These are phyloP conservation scores for Aegotheles bennettii DNA, from an alignment of 2,113 vertebrate genomes.

Conservation along the genomic window DNA sequence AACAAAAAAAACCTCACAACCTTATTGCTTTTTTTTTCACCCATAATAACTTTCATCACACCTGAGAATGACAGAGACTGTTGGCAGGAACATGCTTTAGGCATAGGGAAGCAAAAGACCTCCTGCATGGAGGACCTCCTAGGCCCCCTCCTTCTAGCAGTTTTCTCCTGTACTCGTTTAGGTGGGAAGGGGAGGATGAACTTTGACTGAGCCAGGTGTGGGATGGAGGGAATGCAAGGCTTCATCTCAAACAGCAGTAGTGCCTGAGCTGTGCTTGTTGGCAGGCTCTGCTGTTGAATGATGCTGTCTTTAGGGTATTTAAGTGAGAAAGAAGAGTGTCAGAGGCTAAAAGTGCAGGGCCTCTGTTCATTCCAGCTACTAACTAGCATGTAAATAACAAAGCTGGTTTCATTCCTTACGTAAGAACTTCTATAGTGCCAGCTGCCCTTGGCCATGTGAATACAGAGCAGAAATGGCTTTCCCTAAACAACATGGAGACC, in stretches of 20 bases:
- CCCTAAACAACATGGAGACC: not conserved
- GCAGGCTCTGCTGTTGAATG: not conserved
- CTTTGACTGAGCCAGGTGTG: not conserved
- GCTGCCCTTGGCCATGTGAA: not conserved
- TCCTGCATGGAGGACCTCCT: rapidly evolving
- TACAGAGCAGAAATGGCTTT: not conserved
- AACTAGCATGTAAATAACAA: not conserved
- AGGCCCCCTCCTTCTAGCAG: not conserved
- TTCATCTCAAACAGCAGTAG: not conserved
- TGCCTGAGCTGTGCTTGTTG: not conserved
- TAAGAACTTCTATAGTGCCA: not conserved
- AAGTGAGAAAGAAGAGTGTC: not conserved
- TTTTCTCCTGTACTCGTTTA: not conserved
- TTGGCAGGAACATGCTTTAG: not conserved
- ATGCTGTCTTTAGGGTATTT: not conserved
- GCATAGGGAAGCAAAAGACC: not conserved
- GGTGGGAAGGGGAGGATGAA: not conserved
- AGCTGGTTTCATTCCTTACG: not conserved
- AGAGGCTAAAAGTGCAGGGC: not conserved
- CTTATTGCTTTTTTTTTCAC: not conserved
- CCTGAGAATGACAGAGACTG: not conserved
- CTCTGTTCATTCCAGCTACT: not conserved
- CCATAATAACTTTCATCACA: not conserved
- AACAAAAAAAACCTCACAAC: not conserved
- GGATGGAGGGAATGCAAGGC: not conserved